Evolutionary conservation across 2,797 vertebrate species (phyloP).

Genomic region (Bovichtus variegatus): DNA sequence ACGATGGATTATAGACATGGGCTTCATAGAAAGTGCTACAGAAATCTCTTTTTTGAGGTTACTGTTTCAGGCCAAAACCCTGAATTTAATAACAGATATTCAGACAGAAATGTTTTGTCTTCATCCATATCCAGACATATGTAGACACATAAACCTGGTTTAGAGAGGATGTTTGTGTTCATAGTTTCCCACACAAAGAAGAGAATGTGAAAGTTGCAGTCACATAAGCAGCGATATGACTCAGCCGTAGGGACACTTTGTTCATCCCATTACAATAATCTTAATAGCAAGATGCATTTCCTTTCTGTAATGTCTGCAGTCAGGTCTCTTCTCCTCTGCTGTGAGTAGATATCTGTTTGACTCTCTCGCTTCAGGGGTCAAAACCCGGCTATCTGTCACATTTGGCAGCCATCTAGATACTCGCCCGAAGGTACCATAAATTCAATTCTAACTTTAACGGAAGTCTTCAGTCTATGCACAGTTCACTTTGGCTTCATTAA

Average conservation of each 20-base stretch:
- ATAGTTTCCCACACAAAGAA: constrained; percentile 12
- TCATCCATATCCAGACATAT: not conserved
- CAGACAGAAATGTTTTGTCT: constrained; percentile 12
- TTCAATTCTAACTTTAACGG: constrained; percentile 57
- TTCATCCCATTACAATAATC: constrained; percentile 51
- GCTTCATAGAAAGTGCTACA: no score
- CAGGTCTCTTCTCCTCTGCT: constrained; percentile 53
- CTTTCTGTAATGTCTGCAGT: constrained; percentile 53
- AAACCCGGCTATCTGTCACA: constrained; percentile 63
- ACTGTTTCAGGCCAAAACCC: not conserved
- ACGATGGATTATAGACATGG: no score
- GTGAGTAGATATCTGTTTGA: constrained; percentile 65
- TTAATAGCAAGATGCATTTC: constrained; percentile 48
- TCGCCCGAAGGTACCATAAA: constrained; percentile 52
- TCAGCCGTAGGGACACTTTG: constrained; percentile 32
- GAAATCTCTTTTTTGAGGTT: not conserved
- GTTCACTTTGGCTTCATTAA: constrained; percentile 60
- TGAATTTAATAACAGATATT: constrained; percentile 2
- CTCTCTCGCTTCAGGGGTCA: constrained; percentile 67
- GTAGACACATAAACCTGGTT: constrained; percentile 4
- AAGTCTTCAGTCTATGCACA: constrained; percentile 42
- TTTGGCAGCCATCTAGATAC: constrained; percentile 64
- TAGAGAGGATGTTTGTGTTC: constrained; percentile 7
- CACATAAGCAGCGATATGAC: constrained; percentile 22
- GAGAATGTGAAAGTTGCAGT: constrained; percentile 4